Evolutionary conservation across 30 jellyfish, hydroid and myxozoan genomes (phyloP), one percentile per base, ranked within the genome.

Genomic region (Pelagia noctiluca): DNA sequence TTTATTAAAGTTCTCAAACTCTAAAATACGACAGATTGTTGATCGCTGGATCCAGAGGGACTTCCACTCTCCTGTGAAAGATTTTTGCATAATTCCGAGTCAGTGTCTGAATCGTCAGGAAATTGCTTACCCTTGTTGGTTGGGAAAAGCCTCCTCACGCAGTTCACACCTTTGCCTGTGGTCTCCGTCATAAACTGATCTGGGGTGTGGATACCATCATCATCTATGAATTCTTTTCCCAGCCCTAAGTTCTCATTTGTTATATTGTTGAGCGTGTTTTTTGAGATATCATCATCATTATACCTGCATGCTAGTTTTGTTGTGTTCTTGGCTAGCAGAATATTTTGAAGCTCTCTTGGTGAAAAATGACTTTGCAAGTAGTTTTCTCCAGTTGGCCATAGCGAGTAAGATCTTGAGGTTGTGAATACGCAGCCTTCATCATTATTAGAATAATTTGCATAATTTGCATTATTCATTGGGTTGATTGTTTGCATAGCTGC

Each of bases 81-180:
- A 46, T 82, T 71, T 26, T 57, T 69, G 63, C 92, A 82, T 34
- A 82, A 66, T 19, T 82, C 92, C 1, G 92, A 82, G 35, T 82
- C 92, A 28, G 80, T 82, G 50, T 82, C 92, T 2, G 92, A 82
- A 22, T 82, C 92, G 35, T 46, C 50, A 24, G 82, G 64, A 33
- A 32, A 21, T 23, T 49, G 38, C 42, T 50, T 35, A 10, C 60
- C 80, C 18, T 25, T 13, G 24, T 54, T 69, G 24, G 86, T 24
- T 30, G 92, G 92, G 37, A 82, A 82, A 25, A 82, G 76, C 37
- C 86, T 50, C 18, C 92, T 36, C 11, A 53, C 92, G 37, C 92
- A 82, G 37, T 71, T 72, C 80, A 82, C 33, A 7, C 86, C 35
- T 54, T 70, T 82, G 36, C 42, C 80, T 35, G 60, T 63, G 25